Evolutionary conservation across 2,888 invertebrate genomes (phyloP).

Genomic region (Diploptera punctata): DNA sequence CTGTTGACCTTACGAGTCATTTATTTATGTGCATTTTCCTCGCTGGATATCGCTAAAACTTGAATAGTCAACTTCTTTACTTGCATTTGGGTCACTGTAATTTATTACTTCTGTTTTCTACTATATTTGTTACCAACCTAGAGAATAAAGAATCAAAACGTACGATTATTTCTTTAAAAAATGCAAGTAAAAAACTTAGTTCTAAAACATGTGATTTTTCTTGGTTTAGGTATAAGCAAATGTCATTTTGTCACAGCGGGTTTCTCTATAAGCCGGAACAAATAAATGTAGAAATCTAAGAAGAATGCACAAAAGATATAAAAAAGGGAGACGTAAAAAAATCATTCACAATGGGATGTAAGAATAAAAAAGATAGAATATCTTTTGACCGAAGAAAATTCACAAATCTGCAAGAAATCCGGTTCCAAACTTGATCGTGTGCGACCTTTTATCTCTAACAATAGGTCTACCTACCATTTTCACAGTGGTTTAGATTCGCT

Average conservation of each 20-base stretch:
- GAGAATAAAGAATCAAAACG: not conserved
- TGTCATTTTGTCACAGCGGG: not conserved
- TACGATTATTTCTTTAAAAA: not conserved
- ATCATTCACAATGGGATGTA: not conserved
- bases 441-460: not conserved
- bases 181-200: not conserved
- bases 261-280: too few relatives aligned
- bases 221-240: constrained; percentile 5
- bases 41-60: constrained; percentile 1
- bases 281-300: constrained; percentile 5
- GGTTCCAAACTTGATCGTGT: not conserved
- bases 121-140: not conserved
- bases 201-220: constrained; percentile 5
- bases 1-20: not conserved
- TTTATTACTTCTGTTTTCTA: not conserved
- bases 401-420: not conserved
- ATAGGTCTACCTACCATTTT: not conserved
- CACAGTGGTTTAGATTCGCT: constrained; percentile 3
- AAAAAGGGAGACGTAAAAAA: constrained; percentile 12
- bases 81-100: constrained; percentile 2
- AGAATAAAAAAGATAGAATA: constrained; percentile 8
- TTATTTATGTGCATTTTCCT: constrained; percentile 1
- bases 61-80: constrained; percentile 14
- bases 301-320: not conserved
- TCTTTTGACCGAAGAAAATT: not conserved